Conservation (phyloP, 2,113 vertebrate genomes). For the Melierax canorus region DNA sequence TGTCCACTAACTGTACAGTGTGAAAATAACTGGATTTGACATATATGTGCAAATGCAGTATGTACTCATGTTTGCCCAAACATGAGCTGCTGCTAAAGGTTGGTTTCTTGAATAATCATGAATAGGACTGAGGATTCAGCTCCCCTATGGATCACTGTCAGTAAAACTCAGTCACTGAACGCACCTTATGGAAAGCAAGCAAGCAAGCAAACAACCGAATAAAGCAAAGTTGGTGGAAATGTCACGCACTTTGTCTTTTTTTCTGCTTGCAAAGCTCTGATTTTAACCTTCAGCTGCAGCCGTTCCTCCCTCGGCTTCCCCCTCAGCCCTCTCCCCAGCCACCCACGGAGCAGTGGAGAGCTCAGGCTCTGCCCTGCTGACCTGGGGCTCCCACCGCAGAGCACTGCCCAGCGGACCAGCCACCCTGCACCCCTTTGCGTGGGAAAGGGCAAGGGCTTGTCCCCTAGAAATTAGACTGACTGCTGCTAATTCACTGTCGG, state of each 20-base stretch:
- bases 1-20: not conserved
- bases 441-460: not conserved
- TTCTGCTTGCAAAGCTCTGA: not conserved
- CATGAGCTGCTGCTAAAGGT: not conserved
- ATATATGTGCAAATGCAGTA: not conserved
- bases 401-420: not conserved
- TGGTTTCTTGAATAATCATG: not conserved
- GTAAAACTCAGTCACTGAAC: not conserved
- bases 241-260: not conserved
- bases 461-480: not conserved
- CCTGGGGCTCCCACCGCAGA: not conserved
- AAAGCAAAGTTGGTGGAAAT: not conserved
- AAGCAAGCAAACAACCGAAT: not conserved
- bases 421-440: fast-evolving
- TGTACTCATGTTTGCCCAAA: not conserved
- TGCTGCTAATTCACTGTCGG: not conserved
- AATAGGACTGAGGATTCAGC: not conserved
- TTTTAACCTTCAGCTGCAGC: not conserved
- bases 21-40: not conserved
- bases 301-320: not conserved
- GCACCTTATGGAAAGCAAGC: not conserved
- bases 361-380: not conserved
- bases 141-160: not conserved
- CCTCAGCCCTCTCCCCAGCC: not conserved
- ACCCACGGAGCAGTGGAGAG: not conserved